Conservation (phyloP, 1,140 invertebrate species). For the Diabrotica undecimpunctata region DNA sequence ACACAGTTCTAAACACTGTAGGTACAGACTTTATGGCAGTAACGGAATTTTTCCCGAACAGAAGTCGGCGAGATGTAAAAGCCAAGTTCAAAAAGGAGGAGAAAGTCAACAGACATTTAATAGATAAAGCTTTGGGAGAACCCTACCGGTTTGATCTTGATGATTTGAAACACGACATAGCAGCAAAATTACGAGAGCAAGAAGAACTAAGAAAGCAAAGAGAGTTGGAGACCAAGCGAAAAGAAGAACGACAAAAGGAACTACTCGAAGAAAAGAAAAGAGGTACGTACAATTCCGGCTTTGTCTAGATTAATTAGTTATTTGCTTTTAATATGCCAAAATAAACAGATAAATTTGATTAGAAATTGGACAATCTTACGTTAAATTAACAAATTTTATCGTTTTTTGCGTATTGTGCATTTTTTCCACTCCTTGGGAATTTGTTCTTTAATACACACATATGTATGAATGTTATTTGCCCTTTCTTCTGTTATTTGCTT, state of each 20-base stretch:
- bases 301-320: neutral
- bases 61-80: constrained; percentile 77
- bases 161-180: constrained; percentile 48
- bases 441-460: too few relatives aligned
- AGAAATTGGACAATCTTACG: neutral
- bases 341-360: neutral
- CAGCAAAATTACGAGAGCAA: constrained; percentile 41
- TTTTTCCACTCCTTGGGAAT: too few relatives aligned
- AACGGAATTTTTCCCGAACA: constrained; percentile 73
- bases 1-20: constrained; percentile 78
- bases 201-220: constrained; percentile 31
- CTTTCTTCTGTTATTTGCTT: too few relatives aligned
- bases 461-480: too few relatives aligned
- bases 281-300: neutral
- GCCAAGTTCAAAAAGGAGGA: constrained; percentile 61
- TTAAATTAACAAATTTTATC: too few relatives aligned
- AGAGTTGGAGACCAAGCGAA: constrained; percentile 26
- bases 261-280: constrained; percentile 19
- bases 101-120: constrained; percentile 44
- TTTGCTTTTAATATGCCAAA: neutral
- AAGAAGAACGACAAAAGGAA: constrained; percentile 20
- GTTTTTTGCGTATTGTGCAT: too few relatives aligned
- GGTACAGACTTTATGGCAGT: constrained; percentile 90
- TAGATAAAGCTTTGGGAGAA: constrained; percentile 50
- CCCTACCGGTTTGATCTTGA: constrained; percentile 50